Conservation (phyloP, 30 jellyfish, hydroid and myxozoan species). For the Nemopilema nomurai region DNA sequence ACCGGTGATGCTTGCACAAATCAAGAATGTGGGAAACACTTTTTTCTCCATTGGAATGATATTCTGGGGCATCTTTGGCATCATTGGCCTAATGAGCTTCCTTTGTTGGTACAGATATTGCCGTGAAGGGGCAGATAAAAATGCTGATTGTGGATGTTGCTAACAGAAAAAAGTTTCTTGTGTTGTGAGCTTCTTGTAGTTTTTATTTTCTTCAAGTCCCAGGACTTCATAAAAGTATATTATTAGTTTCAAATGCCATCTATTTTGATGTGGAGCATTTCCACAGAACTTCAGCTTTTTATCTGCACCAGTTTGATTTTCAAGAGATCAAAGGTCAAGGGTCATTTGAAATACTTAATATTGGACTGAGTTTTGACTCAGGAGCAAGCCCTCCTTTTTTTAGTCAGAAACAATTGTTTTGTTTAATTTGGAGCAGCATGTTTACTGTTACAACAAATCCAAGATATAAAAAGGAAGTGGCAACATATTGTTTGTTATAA, state of each 20-base stretch:
- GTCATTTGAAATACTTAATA: no score
- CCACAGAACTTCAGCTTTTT: neutral
- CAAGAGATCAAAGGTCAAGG: no score
- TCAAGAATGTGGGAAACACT: conserved; percentile 84
- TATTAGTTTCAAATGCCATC: neutral
- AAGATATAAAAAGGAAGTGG: no score
- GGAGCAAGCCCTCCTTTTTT: no score
- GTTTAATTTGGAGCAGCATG: no score
- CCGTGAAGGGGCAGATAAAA: conserved; percentile 84
- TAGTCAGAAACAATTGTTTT: no score
- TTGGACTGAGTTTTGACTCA: no score
- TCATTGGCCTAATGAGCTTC: conserved; percentile 60
- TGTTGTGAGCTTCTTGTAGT: neutral
- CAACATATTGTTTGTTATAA: no score
- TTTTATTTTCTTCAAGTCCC: no score
- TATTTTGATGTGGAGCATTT: neutral
- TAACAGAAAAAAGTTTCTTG: neutral
- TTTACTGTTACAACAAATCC: no score
- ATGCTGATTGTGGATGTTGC: conserved; percentile 81
- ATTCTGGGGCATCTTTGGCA: conserved; percentile 92
- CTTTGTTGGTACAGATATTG: conserved; percentile 89
- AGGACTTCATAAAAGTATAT: no score
- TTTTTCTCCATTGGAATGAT: conserved; percentile 96
- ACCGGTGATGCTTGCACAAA: conserved; percentile 81
- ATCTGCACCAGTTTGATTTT: no score